Conservation (phyloP, 1,140 invertebrate genomes). For the Drosophila eugracilis region DNA sequence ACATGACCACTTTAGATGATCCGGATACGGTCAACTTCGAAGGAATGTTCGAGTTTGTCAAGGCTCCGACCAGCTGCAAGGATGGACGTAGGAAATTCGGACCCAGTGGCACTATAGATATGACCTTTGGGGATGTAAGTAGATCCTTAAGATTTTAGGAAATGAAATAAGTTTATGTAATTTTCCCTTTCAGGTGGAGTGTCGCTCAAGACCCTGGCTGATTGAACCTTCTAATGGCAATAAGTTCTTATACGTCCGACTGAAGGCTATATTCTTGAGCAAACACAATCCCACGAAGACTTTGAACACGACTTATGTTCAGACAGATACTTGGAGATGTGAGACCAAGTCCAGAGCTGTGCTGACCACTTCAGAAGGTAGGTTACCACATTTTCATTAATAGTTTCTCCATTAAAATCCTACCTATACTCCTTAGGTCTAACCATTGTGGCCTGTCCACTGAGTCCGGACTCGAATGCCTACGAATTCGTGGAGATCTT, state of each 20-base stretch:
- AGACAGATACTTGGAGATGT: slow-evolving; percentile 66
- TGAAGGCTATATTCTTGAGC: slow-evolving; percentile 81
- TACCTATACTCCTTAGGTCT: slow-evolving; percentile 52
- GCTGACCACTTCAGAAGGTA: slow-evolving; percentile 83
- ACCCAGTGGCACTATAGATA: slow-evolving; percentile 91
- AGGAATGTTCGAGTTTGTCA: slow-evolving; percentile 92
- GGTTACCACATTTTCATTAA: background rate
- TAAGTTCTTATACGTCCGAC: slow-evolving; percentile 83
- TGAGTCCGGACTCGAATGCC: slow-evolving; percentile 73
- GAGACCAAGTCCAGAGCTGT: slow-evolving; percentile 80
- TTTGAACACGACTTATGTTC: slow-evolving; percentile 65
- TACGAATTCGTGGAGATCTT: slow-evolving; percentile 89
- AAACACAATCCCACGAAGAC: slow-evolving; percentile 80
- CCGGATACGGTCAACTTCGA: slow-evolving; percentile 93
- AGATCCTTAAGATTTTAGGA: background rate
- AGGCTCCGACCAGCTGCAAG: slow-evolving; percentile 87
- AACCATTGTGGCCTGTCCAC: slow-evolving; percentile 80
- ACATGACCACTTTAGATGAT: slow-evolving; percentile 94
- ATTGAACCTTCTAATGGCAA: slow-evolving; percentile 89
- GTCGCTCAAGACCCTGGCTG: slow-evolving; percentile 91
- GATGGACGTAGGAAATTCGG: slow-evolving; percentile 89
- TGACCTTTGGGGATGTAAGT: slow-evolving; percentile 89
- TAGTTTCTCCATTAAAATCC: too few species aligned
- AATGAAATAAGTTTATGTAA: background rate
- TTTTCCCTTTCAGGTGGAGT: slow-evolving; percentile 89